These are phyloP conservation scores for Stercorarius parasiticus DNA, from an alignment of 2,113 vertebrate species.

Conservation along the genomic window DNA sequence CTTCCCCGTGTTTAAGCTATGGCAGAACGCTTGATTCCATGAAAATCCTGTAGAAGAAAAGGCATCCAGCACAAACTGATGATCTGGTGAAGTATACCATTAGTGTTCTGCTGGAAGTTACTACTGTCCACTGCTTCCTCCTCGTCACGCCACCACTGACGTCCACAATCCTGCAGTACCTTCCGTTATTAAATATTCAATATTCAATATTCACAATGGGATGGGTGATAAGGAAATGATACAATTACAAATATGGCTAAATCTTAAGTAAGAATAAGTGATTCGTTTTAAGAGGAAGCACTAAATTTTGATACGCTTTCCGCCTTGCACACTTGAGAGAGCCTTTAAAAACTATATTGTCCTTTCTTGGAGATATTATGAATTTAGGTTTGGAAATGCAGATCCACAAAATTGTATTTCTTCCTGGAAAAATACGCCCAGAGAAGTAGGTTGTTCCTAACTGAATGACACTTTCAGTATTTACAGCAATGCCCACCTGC, in stretches of 20 bases:
- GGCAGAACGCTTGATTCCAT: slow-evolving; percentile 64
- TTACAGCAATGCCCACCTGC: background rate
- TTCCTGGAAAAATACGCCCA: background rate
- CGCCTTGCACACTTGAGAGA: background rate
- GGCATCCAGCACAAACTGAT: background rate
- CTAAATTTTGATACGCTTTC: accelerated
- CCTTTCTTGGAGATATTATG: background rate
- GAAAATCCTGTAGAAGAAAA: slow-evolving; percentile 42
- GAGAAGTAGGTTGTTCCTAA: background rate
- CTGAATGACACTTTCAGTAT: background rate
- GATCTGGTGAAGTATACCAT: background rate
- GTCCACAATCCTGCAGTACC: background rate
- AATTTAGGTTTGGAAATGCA: background rate
- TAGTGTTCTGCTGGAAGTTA: background rate
- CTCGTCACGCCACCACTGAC: background rate
- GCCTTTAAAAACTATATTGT: background rate
- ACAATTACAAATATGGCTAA: background rate
- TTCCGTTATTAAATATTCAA: background rate
- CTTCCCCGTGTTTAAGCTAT: slow-evolving; percentile 24
- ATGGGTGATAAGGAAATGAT: background rate
- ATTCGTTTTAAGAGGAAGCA: background rate
- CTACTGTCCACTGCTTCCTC: background rate
- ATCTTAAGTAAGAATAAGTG: background rate
- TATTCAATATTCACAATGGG: background rate
- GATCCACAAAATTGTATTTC: background rate